phyloP scores from a whole-genome alignment of 2,797 vertebrate species.

The Cirrhinus molitorella region DNA sequence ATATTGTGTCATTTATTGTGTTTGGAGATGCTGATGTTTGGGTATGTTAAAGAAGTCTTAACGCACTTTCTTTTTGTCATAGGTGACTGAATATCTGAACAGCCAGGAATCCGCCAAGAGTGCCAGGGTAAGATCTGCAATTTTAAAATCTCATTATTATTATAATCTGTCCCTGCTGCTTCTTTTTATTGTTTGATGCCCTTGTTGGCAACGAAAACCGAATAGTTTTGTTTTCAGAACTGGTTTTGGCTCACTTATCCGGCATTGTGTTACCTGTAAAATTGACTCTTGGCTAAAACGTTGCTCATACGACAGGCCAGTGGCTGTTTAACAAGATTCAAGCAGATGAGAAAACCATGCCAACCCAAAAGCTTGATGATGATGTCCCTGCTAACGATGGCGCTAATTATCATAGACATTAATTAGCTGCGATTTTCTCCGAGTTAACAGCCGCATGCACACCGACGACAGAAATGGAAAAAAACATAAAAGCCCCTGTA shows the following conservation, averaged over 20 bases:
- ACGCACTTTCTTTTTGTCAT: slow-evolving; percentile 20
- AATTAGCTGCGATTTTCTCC: slow-evolving; percentile 79
- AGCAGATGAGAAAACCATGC: slow-evolving; percentile 49
- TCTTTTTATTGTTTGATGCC: background rate
- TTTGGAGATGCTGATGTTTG: slow-evolving; percentile 1
- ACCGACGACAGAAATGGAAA: slow-evolving; percentile 52
- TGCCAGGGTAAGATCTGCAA: slow-evolving; percentile 84
- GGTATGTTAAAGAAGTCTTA: slow-evolving; percentile 7
- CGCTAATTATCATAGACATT: slow-evolving; percentile 77
- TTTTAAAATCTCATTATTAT: background rate
- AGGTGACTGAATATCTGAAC: slow-evolving; percentile 94
- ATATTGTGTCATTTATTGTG: slow-evolving; percentile 7
- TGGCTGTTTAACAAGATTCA: slow-evolving; percentile 47
- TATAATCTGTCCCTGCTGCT: background rate
- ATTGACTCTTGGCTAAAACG: slow-evolving; percentile 1
- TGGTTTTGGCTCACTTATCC: background rate
- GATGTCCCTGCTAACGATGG: slow-evolving; percentile 71
- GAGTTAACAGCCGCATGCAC: slow-evolving; percentile 68
- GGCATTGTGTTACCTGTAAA: background rate
- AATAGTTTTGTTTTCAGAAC: background rate
- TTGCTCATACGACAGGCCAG: slow-evolving; percentile 56
- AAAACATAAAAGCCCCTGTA: slow-evolving; percentile 27
- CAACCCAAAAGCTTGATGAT: slow-evolving; percentile 62
- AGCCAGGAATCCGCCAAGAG: slow-evolving; percentile 94
- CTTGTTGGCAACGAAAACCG: background rate